These are phyloP conservation scores for Temnothorax nylanderi DNA, from an alignment of 1,140 invertebrate genomes.

Conservation along the genomic window DNA sequence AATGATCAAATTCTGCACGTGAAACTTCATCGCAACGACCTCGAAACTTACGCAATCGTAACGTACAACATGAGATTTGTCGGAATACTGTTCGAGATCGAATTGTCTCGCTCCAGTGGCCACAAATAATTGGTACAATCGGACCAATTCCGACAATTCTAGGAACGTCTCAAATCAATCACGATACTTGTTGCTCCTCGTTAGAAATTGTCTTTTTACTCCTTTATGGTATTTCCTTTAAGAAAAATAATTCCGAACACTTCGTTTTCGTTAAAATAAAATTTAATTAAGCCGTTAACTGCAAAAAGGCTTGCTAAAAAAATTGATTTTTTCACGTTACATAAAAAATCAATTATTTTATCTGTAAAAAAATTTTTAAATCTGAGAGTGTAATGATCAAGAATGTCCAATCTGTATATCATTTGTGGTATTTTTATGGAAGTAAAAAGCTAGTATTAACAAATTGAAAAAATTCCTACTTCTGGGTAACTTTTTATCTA, in stretches of 20 bases:
- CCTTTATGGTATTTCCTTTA: not conserved
- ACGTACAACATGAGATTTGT: constrained; percentile 23
- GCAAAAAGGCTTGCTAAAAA: not conserved
- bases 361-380: not conserved
- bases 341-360: not conserved
- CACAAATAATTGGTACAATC: constrained; percentile 48
- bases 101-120: constrained; percentile 49
- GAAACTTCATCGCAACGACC: constrained; percentile 38
- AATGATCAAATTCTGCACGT: not conserved
- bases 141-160: not conserved
- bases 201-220: not conserved
- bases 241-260: not conserved
- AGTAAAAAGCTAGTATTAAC: not conserved
- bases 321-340: not conserved
- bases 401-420: not conserved
- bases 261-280: not conserved
- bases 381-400: not conserved
- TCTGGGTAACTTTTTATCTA: not conserved
- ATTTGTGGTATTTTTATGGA: not conserved
- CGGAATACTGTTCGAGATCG: constrained; percentile 8
- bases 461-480: not conserved
- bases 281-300: not conserved
- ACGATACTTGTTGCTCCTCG: constrained; percentile 31
- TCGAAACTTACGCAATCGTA: constrained; percentile 51
- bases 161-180: constrained; percentile 27